A percentile compares a stretch with the other conserved stretches of the same genome.
Evolutionary conservation across 2,888 invertebrate species (phyloP).

Genomic region (Drosophila nr. perissopoda): DNA sequence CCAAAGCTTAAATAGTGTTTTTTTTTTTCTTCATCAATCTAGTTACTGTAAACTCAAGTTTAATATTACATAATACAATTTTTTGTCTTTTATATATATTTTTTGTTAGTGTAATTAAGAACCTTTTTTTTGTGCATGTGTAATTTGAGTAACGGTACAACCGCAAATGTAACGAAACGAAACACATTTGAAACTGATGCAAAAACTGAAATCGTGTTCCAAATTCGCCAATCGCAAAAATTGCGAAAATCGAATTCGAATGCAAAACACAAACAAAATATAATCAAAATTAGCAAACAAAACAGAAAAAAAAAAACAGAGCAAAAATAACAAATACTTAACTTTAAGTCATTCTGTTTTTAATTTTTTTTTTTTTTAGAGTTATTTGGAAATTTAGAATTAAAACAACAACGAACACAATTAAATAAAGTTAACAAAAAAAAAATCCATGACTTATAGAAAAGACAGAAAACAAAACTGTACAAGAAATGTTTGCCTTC

Average conservation of each 20-base stretch:
- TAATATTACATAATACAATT: slow-evolving; percentile 6
- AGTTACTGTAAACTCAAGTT: slow-evolving; percentile 21
- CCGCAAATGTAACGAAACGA: slow-evolving; percentile 31
- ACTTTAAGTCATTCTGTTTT: slow-evolving; percentile 1
- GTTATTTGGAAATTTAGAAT: slow-evolving; percentile 8
- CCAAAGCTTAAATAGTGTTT: slow-evolving; percentile 66
- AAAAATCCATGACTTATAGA: slow-evolving; percentile 36
- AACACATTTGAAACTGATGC: slow-evolving; percentile 8
- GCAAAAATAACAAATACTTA: slow-evolving; percentile 7
- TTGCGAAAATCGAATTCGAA: slow-evolving; percentile 5
- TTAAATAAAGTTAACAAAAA: slow-evolving; percentile 19
- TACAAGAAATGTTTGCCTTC: slow-evolving; percentile 50
- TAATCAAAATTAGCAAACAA: slow-evolving; percentile 59
- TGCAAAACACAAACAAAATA: slow-evolving; percentile 20
- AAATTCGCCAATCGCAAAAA: slow-evolving; percentile 16
- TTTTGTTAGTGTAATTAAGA: slow-evolving; percentile 31
- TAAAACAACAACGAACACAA: slow-evolving; percentile 33
- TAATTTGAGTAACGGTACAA: slow-evolving; percentile 43
- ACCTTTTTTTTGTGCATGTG: slow-evolving; percentile 17
- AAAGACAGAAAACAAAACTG: slow-evolving; percentile 28
- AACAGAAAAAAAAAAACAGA: not conserved
- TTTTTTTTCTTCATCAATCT: slow-evolving; percentile 18
- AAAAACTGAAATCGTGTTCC: slow-evolving; percentile 3
- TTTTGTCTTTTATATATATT: slow-evolving; percentile 9
- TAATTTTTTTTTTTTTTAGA: slow-evolving; percentile 28